A percentile compares a stretch with the other conserved stretches of the same genome.
Evolutionary conservation across 2,888 invertebrate genomes (phyloP).

Genomic region (Cephus pulcher): DNA sequence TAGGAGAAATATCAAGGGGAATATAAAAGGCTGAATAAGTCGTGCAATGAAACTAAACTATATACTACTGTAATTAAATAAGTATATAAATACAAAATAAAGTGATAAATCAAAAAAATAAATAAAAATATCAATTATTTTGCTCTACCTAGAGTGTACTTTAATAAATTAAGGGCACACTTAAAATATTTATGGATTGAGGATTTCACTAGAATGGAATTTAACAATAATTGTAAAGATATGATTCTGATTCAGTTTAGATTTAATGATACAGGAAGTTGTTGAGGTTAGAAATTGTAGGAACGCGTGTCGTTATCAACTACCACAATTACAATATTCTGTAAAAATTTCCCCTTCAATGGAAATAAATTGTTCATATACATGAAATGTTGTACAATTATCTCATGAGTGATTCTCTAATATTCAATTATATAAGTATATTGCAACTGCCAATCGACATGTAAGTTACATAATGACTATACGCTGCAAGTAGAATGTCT

Average conservation of each 20-base stretch:
- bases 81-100: neutral
- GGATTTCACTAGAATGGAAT: neutral
- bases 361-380: too few relatives aligned
- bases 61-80: neutral
- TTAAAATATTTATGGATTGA: neutral
- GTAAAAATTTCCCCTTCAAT: too few relatives aligned
- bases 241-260: neutral
- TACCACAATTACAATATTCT: too few relatives aligned
- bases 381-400: neutral
- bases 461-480: neutral
- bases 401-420: neutral
- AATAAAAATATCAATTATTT: neutral
- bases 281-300: neutral
- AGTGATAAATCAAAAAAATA: neutral
- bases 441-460: neutral
- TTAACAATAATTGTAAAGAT: neutral
- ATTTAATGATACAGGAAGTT: neutral
- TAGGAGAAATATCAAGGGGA: too few relatives aligned
- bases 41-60: too few relatives aligned
- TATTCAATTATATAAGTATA: neutral
- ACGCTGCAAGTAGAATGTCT: neutral
- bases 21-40: too few relatives aligned
- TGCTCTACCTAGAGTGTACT: neutral
- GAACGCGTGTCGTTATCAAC: neutral
- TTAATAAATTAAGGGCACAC: neutral